phyloP scores from a whole-genome alignment of 2,888 invertebrate species.

The Patella depressa region DNA sequence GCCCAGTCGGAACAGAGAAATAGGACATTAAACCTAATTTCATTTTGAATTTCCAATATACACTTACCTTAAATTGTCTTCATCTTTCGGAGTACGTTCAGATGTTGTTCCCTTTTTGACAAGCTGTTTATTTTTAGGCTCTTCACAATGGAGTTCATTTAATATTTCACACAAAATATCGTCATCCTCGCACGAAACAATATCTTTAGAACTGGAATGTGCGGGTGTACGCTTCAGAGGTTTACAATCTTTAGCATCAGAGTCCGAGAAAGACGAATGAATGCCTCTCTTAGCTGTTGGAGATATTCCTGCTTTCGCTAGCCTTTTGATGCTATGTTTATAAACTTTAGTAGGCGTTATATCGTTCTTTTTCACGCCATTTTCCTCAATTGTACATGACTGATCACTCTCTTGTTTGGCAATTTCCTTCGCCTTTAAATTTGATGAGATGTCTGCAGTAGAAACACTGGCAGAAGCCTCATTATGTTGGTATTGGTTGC shows the following conservation, averaged over 20 bases:
- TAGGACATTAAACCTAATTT: no score
- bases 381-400: no score
- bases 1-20: no score
- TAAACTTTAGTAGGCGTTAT: constrained; percentile 38
- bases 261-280: neutral
- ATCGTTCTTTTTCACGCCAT: neutral
- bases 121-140: neutral
- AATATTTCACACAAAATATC: constrained; percentile 16
- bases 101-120: no score
- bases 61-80: no score
- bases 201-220: neutral
- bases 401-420: no score
- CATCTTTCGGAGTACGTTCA: no score
- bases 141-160: constrained; percentile 6
- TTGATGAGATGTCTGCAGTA: neutral
- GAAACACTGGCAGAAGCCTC: neutral
- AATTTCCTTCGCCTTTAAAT: neutral
- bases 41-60: no score
- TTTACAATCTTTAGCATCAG: constrained; percentile 7
- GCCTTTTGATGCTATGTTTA: constrained; percentile 39
- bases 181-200: neutral
- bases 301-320: constrained; percentile 48
- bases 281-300: constrained; percentile 44
- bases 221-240: neutral
- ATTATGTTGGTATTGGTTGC: neutral